A percentile compares a stretch with the other conserved stretches of the same genome.
These are phyloP conservation scores for Lithobates sylvaticus DNA, from an alignment of 2,797 vertebrate species.

Conservation along the genomic window DNA sequence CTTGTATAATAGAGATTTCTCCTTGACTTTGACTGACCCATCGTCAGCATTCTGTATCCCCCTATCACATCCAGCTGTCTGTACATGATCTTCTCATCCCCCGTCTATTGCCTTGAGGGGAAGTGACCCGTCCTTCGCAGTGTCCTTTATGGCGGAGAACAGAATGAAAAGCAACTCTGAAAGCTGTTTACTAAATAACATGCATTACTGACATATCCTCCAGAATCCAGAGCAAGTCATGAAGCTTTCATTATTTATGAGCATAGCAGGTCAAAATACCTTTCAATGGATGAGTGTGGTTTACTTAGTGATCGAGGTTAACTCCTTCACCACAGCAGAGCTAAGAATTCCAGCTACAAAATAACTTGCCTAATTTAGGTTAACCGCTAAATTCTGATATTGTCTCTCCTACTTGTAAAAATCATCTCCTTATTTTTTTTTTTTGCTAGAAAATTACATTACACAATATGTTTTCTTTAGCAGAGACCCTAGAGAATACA, in stretches of 20 bases:
- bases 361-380: too few species aligned
- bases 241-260: conserved; percentile 3
- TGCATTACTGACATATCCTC: neutral
- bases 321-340: neutral
- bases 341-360: neutral
- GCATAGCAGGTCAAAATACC: neutral
- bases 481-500: too few species aligned
- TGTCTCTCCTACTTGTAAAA: too few species aligned
- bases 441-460: too few species aligned
- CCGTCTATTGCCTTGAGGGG: neutral
- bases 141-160: neutral
- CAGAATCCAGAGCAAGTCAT: neutral
- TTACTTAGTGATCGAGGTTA: neutral
- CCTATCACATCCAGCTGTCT: neutral
- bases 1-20: neutral
- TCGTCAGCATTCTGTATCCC: neutral
- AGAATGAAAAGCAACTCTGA: neutral
- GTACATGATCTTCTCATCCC: too few species aligned
- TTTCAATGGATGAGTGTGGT: neutral
- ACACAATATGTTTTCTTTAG: too few species aligned
- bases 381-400: too few species aligned
- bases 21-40: neutral
- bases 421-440: too few species aligned
- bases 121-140: neutral
- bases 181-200: neutral